Base-by-base conservation (phyloP, 2,797 vertebrate species). In the Xenopus petersii region DNA sequence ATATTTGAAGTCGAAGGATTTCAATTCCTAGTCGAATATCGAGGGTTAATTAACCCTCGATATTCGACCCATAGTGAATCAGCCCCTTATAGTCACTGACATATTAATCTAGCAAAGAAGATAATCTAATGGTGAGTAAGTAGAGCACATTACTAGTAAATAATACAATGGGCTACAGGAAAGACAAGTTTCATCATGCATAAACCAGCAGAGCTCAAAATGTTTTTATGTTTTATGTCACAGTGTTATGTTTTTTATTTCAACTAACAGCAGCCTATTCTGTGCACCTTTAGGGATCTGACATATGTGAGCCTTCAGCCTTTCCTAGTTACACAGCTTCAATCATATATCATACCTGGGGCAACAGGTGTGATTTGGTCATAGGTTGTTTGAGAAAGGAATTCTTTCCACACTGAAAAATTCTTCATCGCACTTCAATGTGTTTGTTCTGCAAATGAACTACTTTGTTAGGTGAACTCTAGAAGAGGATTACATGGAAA, bases 401-500 rank as follows among this genome's bases (percentile, higher is more conserved):
- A 63, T 79, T 78, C 67, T 78, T 78, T 70, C 66, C 73, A 82
- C 75, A 54, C 5, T 17, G 24, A 17, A 2, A 75, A 80, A 79
- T 48, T 73, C 17, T 46, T 56, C 48, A 62, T 54, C 49, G 15
- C 8, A 17, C 13, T 48, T n/a, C 3, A n/a, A 11, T 67, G n/a
- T 51, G 64, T 70, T 74, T 74, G 70, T 62, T 74, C 60, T 26
- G 70, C 58, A 55, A 59, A 58, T 67, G 60, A 26, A 4, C 13
- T 0, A 0, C 12, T 17, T 3, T 59, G 12, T 0, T 33, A 64
- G 33, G 12, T 47, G 62, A 64, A 47, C 62, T 64, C 2, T 24
- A 63, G 2, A 64, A 56, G 12, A 4, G n/a, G 10, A 51, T 51
- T 51, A 15, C 5, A 51, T 42, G 49, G 11, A 12, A 51, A 51